These are phyloP conservation scores for Rhinogobio ventralis DNA, from an alignment of 2,797 vertebrate species.

Conservation along the genomic window DNA sequence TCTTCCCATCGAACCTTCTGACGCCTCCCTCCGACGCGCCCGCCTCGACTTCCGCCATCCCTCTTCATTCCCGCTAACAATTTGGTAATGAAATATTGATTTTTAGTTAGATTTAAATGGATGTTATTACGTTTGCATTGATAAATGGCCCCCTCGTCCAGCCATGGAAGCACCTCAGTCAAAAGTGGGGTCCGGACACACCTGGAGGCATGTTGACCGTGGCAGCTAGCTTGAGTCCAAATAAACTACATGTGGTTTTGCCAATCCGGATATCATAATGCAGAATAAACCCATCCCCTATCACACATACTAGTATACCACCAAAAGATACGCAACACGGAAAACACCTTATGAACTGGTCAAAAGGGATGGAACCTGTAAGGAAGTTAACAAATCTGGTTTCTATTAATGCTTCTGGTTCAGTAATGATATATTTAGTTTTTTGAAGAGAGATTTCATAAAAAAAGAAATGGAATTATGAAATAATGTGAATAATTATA, in stretches of 20 bases:
- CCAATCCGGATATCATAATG: conserved; percentile 35
- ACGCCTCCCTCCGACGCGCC: conserved; percentile 89
- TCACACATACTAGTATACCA: conserved; percentile 24
- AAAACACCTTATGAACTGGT: background rate
- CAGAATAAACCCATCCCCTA: conserved; percentile 31
- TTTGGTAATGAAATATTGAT: conserved; percentile 99
- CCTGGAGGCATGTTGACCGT: conserved; percentile 88
- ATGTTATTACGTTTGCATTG: conserved; percentile 99
- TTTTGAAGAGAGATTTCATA: background rate
- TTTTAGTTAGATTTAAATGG: conserved; percentile 99
- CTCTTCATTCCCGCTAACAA: conserved; percentile 99
- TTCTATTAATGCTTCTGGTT: background rate
- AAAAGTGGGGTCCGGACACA: conserved; percentile 84
- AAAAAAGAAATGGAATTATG: background rate
- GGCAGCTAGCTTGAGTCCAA: conserved; percentile 70
- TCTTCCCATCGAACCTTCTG: conserved; percentile 95
- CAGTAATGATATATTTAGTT: background rate
- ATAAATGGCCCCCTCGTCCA: conserved; percentile 89
- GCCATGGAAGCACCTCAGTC: conserved; percentile 88
- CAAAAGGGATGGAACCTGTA: background rate
- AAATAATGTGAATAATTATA: background rate
- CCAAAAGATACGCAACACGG: conserved; percentile 2
- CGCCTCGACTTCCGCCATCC: conserved; percentile 95
- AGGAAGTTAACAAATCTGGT: background rate
- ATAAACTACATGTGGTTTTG: conserved; percentile 14